Evolutionary conservation across 1,140 invertebrate species (phyloP), one percentile per base, ranked within the genome.

Genomic region (Venturia canescens): DNA sequence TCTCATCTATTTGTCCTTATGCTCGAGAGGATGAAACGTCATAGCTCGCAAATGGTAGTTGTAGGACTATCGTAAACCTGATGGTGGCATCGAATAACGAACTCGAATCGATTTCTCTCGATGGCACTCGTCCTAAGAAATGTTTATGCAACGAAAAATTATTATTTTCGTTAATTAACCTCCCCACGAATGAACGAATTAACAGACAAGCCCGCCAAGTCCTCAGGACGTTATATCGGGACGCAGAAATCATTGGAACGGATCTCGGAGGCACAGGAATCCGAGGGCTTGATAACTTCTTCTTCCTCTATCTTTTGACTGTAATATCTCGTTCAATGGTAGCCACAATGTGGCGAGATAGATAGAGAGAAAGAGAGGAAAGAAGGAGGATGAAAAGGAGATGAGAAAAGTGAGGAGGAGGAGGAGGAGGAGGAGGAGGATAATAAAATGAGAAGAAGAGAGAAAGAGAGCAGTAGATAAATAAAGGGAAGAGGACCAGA

Each of bases 361-460:
- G 31, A 77, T 66, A 77, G 75, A 44, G 60, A 80, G 75, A 77
- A 70, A 70, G 66, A 70, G 66, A 66, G 69, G 26, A 71, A n/a
- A 13, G 63, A 21, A 48, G 18, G 50, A 50, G 44, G 6, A 34
- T 34, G 48, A 57, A 66, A 82, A 74, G 77, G 44, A 23, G 38
- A 44, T 11, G 38, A 44, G 38, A 11, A 44, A 44, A 26, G 60
- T 79, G 79, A 77, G 70, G 79, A 71, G 79, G 80, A 82, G 80
- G 79, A 77, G 70, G 79, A 71, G 79, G 80, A 82, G n/a, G n/a
- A n/a, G 80, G 79, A 77, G 70, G 79, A 71, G 79, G 80, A 82
- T 80, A 86, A 44, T 44, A 44, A 44, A 44, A 44, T 44, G 38
- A 44, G 38, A 44, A 44, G 38, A 44, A 11, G 60, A 63, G 60